Evolutionary conservation across 1,140 invertebrate genomes (phyloP).

Genomic region (Papilio machaon): DNA sequence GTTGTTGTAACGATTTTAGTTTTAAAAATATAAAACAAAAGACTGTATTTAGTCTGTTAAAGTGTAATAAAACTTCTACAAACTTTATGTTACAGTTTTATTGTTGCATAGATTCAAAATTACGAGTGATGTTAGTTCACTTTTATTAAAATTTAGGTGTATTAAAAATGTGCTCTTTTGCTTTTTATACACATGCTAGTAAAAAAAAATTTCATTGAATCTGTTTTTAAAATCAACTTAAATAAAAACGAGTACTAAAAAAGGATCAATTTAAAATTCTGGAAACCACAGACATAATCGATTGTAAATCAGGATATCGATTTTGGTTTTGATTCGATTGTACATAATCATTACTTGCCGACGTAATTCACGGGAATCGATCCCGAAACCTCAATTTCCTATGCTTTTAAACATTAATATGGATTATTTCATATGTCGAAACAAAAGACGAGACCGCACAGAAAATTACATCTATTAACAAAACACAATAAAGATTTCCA

Average conservation of each 20-base stretch:
- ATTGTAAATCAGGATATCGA: conserved; percentile 51
- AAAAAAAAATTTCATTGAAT: neutral
- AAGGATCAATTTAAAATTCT: conserved; percentile 49
- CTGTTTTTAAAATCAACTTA: neutral
- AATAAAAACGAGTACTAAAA: conserved; percentile 38
- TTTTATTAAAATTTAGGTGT: neutral
- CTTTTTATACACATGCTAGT: too few species aligned
- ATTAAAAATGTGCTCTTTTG: neutral
- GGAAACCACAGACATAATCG: conserved; percentile 56
- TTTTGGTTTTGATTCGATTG: conserved; percentile 39
- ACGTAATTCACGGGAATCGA: conserved; percentile 26
- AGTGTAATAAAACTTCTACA: conserved; percentile 9
- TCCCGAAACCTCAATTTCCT: conserved; percentile 33
- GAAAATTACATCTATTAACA: conserved; percentile 5
- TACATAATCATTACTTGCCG: conserved; percentile 32
- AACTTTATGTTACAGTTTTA: neutral
- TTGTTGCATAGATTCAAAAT: neutral
- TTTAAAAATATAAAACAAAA: conserved; percentile 28
- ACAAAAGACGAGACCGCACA: conserved; percentile 3
- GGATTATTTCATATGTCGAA: neutral
- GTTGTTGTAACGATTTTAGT: conserved; percentile 23
- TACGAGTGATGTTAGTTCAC: neutral
- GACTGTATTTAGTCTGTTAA: conserved; percentile 24
- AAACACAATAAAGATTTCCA: neutral
- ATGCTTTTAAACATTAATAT: neutral